Conservation (phyloP, 2,113 vertebrate species). For the Callaeas wilsoni region DNA sequence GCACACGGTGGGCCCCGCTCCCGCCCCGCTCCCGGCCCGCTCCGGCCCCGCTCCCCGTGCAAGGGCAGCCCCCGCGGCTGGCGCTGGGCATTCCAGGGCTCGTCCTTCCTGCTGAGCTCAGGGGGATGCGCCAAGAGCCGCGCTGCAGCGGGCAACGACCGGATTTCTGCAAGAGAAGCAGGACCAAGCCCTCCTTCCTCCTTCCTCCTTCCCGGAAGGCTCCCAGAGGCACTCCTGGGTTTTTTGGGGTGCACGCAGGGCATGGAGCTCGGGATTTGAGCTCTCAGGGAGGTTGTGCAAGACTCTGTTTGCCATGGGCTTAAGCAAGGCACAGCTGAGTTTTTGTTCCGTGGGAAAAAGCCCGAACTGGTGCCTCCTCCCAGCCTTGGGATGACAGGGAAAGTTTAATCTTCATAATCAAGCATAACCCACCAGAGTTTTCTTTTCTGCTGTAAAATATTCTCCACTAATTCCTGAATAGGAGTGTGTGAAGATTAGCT, state of each 20-base stretch:
- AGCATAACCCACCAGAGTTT: fast-evolving
- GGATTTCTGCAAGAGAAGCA: background rate
- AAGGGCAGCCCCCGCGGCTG: background rate
- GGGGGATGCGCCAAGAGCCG: background rate
- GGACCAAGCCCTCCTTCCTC: background rate
- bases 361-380: background rate
- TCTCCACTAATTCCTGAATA: background rate
- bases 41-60: background rate
- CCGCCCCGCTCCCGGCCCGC: too few species aligned
- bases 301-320: background rate
- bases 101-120: background rate
- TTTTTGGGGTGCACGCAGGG: background rate
- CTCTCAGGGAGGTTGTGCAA: background rate
- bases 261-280: background rate
- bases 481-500: background rate
- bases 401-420: background rate
- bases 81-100: background rate
- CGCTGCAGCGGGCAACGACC: background rate
- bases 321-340: background rate
- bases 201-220: background rate
- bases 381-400: background rate
- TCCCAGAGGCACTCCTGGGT: background rate
- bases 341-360: background rate
- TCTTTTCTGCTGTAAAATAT: background rate
- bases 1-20: too few species aligned